phyloP scores from a whole-genome alignment of 1,140 invertebrate species.

The Pemphigus obesinymphae region DNA sequence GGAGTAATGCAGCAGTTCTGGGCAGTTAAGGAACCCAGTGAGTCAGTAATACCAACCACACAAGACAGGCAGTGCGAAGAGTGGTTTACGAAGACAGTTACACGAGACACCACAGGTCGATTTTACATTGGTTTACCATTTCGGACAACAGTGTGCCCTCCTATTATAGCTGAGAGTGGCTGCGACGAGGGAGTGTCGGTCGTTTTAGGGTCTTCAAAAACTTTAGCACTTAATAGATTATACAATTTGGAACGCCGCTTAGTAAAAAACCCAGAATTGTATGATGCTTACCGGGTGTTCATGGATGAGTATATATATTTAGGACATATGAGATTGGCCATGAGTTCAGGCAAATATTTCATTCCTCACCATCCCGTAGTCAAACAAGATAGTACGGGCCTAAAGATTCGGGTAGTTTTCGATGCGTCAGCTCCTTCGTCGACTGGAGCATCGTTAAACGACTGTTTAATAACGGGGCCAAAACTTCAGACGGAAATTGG shows the following conservation, averaged over 20 bases:
- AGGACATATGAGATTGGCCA: not conserved
- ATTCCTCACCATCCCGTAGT: slow-evolving; percentile 43
- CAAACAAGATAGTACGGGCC: slow-evolving; percentile 38
- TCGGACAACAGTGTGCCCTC: not conserved
- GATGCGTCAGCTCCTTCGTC: slow-evolving; percentile 48
- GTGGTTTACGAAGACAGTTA: not conserved
- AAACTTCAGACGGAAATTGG: slow-evolving; percentile 48
- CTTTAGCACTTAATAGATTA: slow-evolving; percentile 42
- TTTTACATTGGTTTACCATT: not conserved
- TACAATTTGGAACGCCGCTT: slow-evolving; percentile 46
- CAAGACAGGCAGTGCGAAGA: not conserved
- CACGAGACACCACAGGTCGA: not conserved
- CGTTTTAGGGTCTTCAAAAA: slow-evolving; percentile 31
- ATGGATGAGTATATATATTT: not conserved
- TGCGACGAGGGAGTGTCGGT: not conserved
- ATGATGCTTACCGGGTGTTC: slow-evolving; percentile 49
- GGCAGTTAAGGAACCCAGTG: not conserved
- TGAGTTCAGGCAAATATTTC: not conserved
- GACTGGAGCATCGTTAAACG: slow-evolving; percentile 47
- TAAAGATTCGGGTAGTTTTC: slow-evolving; percentile 50
- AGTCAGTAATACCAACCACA: not conserved
- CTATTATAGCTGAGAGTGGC: not conserved
- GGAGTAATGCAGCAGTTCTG: not conserved
- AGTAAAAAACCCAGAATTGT: slow-evolving; percentile 44
- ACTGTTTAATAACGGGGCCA: slow-evolving; percentile 46